Evolutionary conservation across 2,797 vertebrate genomes (phyloP), one percentile per base, ranked within the genome.

Genomic region (Allobates femoralis): DNA sequence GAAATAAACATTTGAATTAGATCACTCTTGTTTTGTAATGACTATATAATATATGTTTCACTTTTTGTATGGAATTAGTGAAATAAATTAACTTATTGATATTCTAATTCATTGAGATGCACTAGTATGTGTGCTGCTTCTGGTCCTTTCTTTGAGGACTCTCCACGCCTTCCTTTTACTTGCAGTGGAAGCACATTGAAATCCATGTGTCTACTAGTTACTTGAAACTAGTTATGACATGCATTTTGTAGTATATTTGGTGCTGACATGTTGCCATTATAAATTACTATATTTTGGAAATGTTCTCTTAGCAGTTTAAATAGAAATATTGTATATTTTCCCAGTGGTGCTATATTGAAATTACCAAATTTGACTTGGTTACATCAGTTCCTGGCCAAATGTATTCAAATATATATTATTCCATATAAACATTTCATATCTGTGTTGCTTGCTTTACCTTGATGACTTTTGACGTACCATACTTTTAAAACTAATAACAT

Each of bases 301-400:
- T 67, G 62, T 81, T 19, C 18, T 66, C n/a, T 46, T 2, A 30
- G 30, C 14, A 67, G 41, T 34, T 82, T 37, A 23, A 32, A 37
- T 71, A 37, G 50, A 71, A 37, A 82, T 55, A n/a, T 81, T 69
- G 64, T 37, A 7, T 16, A 51, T 37, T 82, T 82, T 82, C 51
- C 80, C 51, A n/a, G 64, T 53, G 66, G 80, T 82, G 80, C 80
- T 69, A 81, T 71, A 53, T n/a, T 81, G 34, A 81, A 71, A 32
- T 32, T n/a, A 69, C 64, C 66, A 69, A 69, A 82, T 37, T 30
- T 55, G n/a, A 26, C 28, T 69, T 23, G 4, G 18, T 77, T 78
- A 23, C 37, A 41, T 41, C 28, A 55, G 50, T 77, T 46, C 46
- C 58, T 53, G 26, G 30, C 21, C 19, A 53, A 56, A 30, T 58